These are phyloP conservation scores for Zaprionus inermis DNA, from an alignment of 1,140 invertebrate species.

Conservation along the genomic window DNA sequence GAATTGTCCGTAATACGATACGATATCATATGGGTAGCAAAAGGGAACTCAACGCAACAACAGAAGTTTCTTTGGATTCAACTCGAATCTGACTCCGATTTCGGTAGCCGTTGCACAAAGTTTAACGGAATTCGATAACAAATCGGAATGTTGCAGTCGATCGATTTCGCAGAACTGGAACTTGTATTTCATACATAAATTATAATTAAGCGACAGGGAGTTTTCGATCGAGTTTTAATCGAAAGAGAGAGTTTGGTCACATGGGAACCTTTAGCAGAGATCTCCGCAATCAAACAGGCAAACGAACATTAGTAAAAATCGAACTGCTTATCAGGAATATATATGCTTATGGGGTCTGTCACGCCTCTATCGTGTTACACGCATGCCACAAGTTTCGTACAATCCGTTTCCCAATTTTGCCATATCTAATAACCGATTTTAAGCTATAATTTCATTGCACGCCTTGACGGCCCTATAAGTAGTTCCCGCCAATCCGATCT, in stretches of 20 bases:
- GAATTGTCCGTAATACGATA: slow-evolving; percentile 63
- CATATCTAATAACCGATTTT: neutral
- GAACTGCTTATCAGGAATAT: no score
- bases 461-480: neutral
- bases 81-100: slow-evolving; percentile 15
- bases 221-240: no score
- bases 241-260: no score
- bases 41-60: slow-evolving; percentile 17
- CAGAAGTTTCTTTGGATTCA: slow-evolving; percentile 33
- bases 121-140: slow-evolving; percentile 20
- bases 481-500: neutral
- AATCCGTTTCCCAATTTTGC: no score
- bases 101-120: slow-evolving; percentile 47
- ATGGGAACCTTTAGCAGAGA: no score
- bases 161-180: neutral
- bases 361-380: no score
- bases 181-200: neutral
- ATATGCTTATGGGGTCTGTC: no score
- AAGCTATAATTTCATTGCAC: neutral
- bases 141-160: neutral
- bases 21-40: slow-evolving; percentile 52
- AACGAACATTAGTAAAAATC: no score
- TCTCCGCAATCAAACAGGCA: no score
- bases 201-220: no score
- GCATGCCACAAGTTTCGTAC: no score